Evolutionary conservation across 2,113 vertebrate species (phyloP), one percentile per base, ranked within the genome.

Genomic region (Cisticola juncidis): DNA sequence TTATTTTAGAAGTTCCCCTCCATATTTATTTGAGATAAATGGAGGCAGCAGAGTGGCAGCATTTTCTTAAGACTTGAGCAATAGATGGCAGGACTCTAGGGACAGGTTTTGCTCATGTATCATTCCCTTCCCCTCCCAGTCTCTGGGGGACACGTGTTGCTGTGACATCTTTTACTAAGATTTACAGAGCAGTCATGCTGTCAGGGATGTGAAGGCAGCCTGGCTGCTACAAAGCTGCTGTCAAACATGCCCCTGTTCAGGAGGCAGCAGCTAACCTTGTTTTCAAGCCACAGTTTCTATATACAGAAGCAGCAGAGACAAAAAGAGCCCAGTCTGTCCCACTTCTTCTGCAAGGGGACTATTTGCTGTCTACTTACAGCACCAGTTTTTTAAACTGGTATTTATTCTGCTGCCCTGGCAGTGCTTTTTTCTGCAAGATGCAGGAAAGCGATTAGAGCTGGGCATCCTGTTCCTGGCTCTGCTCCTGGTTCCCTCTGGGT

Each of bases 111-210:
- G 0, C 51, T 81, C 92, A 78, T 96, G 57, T 16, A 94, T 97
- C 93, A 94, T 72, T 78, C 62, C 58, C 44, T 86, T 90, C 58
- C 51, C 74, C 96, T 97, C 88, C 93, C 81, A 64, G 74, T 83
- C 83, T 79, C 81, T 53, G 72, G 71, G 69, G 91, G 28, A 79
- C 81, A 76, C 22, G 0, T 73, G 88, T 93, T 92, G 93, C 92
- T 92, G 92, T 73, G 94, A 88, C 88, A 96, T 97, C 90, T 89
- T 95, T 95, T 92, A 94, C 88, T 9, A 38, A 92, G 95, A 97
- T 97, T 96, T 96, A 96, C 90, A 78, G 90, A 94, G 93, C 94
- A 94, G 97, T 84, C 94, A 85, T 73, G 33, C 86, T 68, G 86
- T 79, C 94, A 94, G 66, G 79, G 81, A 74, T 62, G 85, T 11